Conservation (phyloP, 2,888 invertebrate genomes). For the Andrena bicolor region DNA sequence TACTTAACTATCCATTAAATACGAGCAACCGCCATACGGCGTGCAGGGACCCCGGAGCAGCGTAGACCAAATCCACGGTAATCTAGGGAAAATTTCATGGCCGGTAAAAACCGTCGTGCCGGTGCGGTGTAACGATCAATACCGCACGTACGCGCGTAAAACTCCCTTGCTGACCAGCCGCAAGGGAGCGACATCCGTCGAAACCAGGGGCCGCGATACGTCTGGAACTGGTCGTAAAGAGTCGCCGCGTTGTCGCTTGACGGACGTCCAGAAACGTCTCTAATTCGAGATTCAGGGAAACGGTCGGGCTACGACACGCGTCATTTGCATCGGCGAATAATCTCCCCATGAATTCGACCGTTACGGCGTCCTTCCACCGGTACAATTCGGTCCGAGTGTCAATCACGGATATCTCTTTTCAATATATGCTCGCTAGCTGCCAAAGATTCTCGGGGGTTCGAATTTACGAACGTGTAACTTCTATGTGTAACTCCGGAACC, state of each 20-base stretch:
- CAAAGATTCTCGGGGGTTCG: not conserved
- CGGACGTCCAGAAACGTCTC: not conserved
- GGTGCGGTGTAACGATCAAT: constrained; percentile 65
- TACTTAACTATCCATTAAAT: constrained; percentile 83
- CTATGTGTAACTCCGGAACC: not conserved
- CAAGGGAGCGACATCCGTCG: constrained; percentile 54
- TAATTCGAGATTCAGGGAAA: constrained; percentile 13
- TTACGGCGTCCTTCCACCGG: not conserved
- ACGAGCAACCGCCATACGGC: constrained; percentile 71
- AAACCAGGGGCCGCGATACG: constrained; percentile 23
- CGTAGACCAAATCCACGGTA: constrained; percentile 68
- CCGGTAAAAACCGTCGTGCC: constrained; percentile 58
- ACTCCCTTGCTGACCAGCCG: constrained; percentile 52
- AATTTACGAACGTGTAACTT: not conserved
- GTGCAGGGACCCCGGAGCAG: constrained; percentile 45
- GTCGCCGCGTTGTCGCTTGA: constrained; percentile 31
- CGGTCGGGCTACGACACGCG: not conserved
- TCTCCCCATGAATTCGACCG: constrained; percentile 6
- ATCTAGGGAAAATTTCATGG: constrained; percentile 74
- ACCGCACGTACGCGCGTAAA: constrained; percentile 58
- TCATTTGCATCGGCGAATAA: constrained; percentile 3
- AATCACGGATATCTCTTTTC: not conserved
- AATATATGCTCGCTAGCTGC: not conserved
- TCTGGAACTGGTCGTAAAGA: constrained; percentile 52
- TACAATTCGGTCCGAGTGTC: not conserved